Conservation (phyloP, 2,888 invertebrate species). For the Pilophorus perplexus region DNA sequence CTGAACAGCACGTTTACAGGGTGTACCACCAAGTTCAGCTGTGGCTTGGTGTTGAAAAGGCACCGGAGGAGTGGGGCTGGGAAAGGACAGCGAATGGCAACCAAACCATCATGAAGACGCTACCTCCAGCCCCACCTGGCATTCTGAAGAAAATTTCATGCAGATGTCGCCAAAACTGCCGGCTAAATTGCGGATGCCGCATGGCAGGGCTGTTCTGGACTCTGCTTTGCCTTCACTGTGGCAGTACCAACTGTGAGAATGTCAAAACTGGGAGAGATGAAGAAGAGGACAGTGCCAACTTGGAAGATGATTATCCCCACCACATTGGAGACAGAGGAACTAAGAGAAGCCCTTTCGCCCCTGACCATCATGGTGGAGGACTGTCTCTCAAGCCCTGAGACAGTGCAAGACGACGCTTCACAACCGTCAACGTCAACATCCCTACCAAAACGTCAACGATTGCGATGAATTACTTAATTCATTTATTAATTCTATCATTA, state of each 20-base stretch:
- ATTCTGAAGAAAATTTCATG: slow-evolving; percentile 25
- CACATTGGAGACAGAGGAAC: neutral
- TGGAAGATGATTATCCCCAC: neutral
- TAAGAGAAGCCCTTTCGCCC: neutral
- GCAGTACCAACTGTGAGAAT: slow-evolving; percentile 10
- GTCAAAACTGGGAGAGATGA: no score
- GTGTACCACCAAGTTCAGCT: slow-evolving; percentile 25
- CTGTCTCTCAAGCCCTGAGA: no score
- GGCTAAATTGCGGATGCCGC: slow-evolving; percentile 27
- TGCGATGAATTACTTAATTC: neutral
- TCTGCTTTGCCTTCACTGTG: slow-evolving; percentile 20
- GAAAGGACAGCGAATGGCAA: neutral
- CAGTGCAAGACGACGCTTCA: no score
- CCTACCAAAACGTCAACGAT: neutral
- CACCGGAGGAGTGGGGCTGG: slow-evolving; percentile 19
- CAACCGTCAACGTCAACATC: neutral
- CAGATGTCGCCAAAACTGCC: slow-evolving; percentile 24
- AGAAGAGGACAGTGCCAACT: neutral
- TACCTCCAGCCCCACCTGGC: slow-evolving; percentile 11
- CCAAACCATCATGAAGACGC: slow-evolving; percentile 2
- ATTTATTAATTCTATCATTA: neutral
- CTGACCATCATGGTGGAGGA: neutral
- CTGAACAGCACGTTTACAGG: slow-evolving; percentile 4
- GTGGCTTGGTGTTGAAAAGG: slow-evolving; percentile 7
- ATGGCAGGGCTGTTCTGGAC: slow-evolving; percentile 28